phyloP scores from a whole-genome alignment of 2,888 invertebrate genomes.

The Pterobdella sp. region DNA sequence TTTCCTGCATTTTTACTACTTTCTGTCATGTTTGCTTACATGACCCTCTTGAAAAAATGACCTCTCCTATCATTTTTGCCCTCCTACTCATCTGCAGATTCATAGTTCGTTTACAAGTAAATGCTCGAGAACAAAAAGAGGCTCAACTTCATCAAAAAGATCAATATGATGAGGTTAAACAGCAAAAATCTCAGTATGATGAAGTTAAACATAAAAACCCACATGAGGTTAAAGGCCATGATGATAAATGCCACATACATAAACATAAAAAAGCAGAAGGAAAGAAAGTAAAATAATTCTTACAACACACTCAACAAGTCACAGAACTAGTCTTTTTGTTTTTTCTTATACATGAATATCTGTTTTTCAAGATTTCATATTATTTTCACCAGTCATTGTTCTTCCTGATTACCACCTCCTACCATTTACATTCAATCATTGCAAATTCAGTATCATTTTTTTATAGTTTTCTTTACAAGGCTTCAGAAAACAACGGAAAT shows the following conservation, averaged over 20 bases:
- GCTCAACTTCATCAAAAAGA: too few relatives aligned
- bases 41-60: constrained; percentile 49
- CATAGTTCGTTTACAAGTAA: constrained; percentile 47
- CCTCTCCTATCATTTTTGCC: constrained; percentile 50
- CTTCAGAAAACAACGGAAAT: too few relatives aligned
- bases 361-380: too few relatives aligned
- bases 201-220: neutral
- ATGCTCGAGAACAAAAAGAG: constrained; percentile 33
- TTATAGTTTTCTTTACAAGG: too few relatives aligned
- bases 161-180: too few relatives aligned
- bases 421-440: too few relatives aligned
- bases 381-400: too few relatives aligned
- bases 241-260: neutral
- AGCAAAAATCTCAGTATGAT: neutral
- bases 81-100: constrained; percentile 49
- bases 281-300: neutral
- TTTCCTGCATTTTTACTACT: constrained; percentile 77
- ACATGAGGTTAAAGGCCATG: neutral
- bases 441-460: too few relatives aligned
- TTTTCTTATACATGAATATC: too few relatives aligned
- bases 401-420: too few relatives aligned
- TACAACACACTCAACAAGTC: neutral
- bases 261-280: constrained; percentile 5
- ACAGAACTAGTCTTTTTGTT: neutral
- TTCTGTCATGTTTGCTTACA: constrained; percentile 61